Conservation (phyloP, 1,140 invertebrate genomes). For the Goniozus legneri region DNA sequence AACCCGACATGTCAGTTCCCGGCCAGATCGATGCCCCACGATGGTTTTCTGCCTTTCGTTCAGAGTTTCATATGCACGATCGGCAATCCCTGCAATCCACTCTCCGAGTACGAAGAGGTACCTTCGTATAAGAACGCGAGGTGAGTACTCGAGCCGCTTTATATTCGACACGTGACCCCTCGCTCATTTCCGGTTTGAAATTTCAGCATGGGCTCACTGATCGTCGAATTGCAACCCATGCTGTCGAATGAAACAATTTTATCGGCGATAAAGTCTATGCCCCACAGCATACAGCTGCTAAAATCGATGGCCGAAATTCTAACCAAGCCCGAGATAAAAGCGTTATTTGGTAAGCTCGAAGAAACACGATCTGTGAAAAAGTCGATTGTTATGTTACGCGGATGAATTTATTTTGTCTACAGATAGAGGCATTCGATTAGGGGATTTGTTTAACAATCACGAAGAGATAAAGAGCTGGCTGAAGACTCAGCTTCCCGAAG, state of each 20-base stretch:
- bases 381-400: neutral
- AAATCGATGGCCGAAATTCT: conserved; percentile 59
- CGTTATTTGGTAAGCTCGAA: conserved; percentile 54
- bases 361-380: neutral
- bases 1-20: conserved; percentile 61
- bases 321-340: conserved; percentile 58
- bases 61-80: conserved; percentile 66
- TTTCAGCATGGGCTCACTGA: conserved; percentile 46
- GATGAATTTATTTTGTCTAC: conserved; percentile 14
- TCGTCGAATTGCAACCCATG: conserved; percentile 51
- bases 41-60: conserved; percentile 60
- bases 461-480: conserved; percentile 48
- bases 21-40: conserved; percentile 60
- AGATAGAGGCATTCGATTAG: conserved; percentile 55
- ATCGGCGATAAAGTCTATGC: conserved; percentile 54
- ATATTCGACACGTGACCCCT: no score
- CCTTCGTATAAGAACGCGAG: conserved; percentile 60
- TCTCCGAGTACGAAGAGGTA: conserved; percentile 59
- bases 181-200: no score
- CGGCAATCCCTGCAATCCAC: conserved; percentile 59
- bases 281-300: conserved; percentile 59
- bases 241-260: conserved; percentile 50
- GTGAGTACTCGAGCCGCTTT: no score
- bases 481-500: conserved; percentile 36
- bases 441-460: conserved; percentile 55